Evolutionary conservation across 2,888 invertebrate species (phyloP).

Genomic region (Tetragonisca angustula): DNA sequence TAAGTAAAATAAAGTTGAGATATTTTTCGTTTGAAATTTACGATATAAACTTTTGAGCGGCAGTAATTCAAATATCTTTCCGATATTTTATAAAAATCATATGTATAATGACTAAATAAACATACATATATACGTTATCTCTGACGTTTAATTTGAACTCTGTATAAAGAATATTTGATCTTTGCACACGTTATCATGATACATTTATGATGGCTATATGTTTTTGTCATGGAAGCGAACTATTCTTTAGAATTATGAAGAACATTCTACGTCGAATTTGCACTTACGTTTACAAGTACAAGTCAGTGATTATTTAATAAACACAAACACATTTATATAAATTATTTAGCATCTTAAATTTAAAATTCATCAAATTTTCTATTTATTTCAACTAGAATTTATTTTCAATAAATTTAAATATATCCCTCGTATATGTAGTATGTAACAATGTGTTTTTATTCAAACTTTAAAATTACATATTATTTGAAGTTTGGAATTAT

Average conservation of each 20-base stretch:
- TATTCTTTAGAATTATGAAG: neutral
- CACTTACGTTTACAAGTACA: neutral
- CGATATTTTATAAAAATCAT: slow-evolving; percentile 16
- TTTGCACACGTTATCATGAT: slow-evolving; percentile 36
- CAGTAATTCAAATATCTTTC: neutral
- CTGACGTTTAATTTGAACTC: slow-evolving; percentile 27
- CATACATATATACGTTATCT: slow-evolving; percentile 37
- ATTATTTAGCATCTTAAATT: neutral
- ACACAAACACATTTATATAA: neutral
- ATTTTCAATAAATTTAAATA: neutral
- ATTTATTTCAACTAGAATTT: neutral
- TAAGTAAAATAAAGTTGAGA: neutral
- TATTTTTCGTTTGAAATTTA: neutral
- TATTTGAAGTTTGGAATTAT: neutral
- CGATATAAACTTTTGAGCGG: neutral
- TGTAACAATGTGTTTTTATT: no score
- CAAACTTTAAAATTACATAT: neutral
- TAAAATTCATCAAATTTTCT: neutral
- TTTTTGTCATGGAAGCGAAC: slow-evolving; percentile 15
- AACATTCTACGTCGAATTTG: slow-evolving; percentile 19
- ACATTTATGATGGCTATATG: slow-evolving; percentile 52
- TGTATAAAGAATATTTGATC: slow-evolving; percentile 44
- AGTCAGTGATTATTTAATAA: neutral
- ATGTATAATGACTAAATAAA: neutral
- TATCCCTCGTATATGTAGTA: neutral